phyloP scores from a whole-genome alignment of 1,140 invertebrate genomes.

The Dendrolimus punctatus region DNA sequence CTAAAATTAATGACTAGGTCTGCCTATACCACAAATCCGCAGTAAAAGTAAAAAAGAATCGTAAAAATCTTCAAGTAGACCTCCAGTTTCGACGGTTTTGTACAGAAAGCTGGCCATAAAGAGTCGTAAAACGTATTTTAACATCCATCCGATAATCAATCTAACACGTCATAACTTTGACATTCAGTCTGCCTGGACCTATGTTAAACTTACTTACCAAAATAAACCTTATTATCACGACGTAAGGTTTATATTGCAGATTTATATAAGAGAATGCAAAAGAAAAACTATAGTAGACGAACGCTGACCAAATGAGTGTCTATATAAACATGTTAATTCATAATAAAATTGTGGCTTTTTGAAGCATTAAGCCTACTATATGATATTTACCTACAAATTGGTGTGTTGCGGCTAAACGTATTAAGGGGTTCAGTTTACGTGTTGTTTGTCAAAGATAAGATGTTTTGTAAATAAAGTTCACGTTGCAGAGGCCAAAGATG shows the following conservation, averaged over 20 bases:
- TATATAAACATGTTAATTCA: constrained; percentile 68
- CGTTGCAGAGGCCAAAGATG: too few relatives aligned
- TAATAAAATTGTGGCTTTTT: constrained; percentile 56
- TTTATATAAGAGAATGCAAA: constrained; percentile 13
- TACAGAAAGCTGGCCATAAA: constrained; percentile 56
- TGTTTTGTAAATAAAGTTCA: too few relatives aligned
- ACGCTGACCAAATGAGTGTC: constrained; percentile 56
- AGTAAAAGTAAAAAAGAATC: constrained; percentile 1
- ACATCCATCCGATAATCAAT: constrained; percentile 73
- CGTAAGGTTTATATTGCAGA: constrained; percentile 18
- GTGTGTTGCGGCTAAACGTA: constrained; percentile 30
- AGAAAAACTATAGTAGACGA: constrained; percentile 45
- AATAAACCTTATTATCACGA: constrained; percentile 14
- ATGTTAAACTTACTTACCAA: constrained; percentile 27
- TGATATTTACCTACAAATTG: constrained; percentile 56
- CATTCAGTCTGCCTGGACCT: constrained; percentile 55
- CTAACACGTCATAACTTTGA: constrained; percentile 73
- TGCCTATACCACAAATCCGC: not conserved
- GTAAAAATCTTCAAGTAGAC: constrained; percentile 1
- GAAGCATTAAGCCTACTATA: constrained; percentile 23
- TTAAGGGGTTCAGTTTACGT: constrained; percentile 29
- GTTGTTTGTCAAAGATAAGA: too few relatives aligned
- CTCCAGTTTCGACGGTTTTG: constrained; percentile 40
- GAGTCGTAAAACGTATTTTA: constrained; percentile 71
- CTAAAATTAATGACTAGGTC: not conserved